Evolutionary conservation across 2,113 vertebrate species (phyloP).

Genomic region (Tupaia tana): DNA sequence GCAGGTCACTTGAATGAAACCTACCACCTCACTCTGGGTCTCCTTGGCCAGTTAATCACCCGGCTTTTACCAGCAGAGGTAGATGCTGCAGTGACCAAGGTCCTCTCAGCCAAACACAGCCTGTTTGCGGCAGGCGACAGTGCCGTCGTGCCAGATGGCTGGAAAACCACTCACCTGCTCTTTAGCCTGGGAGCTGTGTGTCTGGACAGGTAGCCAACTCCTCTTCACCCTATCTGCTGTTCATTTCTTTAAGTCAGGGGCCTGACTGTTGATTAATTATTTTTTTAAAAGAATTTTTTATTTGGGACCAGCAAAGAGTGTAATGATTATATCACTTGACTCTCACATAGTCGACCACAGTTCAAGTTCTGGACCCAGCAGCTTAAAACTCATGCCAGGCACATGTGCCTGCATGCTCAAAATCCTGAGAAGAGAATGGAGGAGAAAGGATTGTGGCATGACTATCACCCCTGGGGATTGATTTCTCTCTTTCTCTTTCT

Average conservation of each 20-base stretch:
- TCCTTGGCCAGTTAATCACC: slow-evolving; percentile 95
- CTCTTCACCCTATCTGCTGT: neutral
- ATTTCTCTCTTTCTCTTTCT: no score
- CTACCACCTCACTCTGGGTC: slow-evolving; percentile 96
- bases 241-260: neutral
- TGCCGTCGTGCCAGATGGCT: slow-evolving; percentile 88
- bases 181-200: slow-evolving; percentile 97
- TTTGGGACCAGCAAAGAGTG: no score
- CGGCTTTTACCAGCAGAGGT: slow-evolving; percentile 92
- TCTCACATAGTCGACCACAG: no score
- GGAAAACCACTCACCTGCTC: slow-evolving; percentile 96
- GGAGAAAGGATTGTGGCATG: no score
- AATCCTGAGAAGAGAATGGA: no score
- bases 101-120: slow-evolving; percentile 92
- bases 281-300: no score
- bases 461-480: no score
- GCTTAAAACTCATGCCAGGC: no score
- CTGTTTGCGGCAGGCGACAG: slow-evolving; percentile 89
- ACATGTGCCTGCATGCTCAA: no score
- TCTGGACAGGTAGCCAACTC: slow-evolving; percentile 92
- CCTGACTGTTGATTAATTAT: neutral
- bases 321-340: no score
- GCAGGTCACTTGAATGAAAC: slow-evolving; percentile 97
- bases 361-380: no score
- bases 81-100: slow-evolving; percentile 92